These are phyloP conservation scores for Prochilodus magdalenae DNA, from an alignment of 2,113 vertebrate genomes.

Conservation along the genomic window DNA sequence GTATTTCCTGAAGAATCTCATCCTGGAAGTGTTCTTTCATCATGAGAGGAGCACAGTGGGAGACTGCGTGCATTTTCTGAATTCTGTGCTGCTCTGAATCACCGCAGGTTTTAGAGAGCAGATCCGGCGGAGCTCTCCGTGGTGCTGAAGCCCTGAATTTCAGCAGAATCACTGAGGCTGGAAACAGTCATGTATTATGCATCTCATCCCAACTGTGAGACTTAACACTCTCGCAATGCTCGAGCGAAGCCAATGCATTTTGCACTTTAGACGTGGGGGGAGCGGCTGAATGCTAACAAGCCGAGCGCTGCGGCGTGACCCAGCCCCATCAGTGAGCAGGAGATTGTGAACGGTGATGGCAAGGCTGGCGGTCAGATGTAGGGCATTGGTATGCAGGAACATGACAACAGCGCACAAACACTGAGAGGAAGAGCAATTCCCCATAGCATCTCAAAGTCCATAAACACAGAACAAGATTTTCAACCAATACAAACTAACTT, in stretches of 20 bases:
- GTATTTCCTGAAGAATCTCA: background rate
- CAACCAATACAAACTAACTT: background rate
- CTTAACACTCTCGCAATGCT: constrained; percentile 58
- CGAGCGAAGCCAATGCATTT: constrained; percentile 60
- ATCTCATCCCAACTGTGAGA: constrained; percentile 61
- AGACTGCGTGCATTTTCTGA: background rate
- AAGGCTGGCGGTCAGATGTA: background rate
- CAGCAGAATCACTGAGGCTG: constrained; percentile 59
- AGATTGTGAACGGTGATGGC: background rate
- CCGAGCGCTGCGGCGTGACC: background rate
- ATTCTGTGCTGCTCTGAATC: constrained; percentile 27
- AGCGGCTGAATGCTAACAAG: constrained; percentile 60
- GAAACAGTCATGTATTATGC: constrained; percentile 54
- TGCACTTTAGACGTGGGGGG: constrained; percentile 54
- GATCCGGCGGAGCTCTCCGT: constrained; percentile 74
- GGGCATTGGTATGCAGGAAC: constrained; percentile 23
- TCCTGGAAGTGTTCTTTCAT: background rate
- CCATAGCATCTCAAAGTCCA: background rate
- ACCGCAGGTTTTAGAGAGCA: constrained; percentile 21
- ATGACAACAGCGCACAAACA: constrained; percentile 1
- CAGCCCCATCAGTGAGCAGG: constrained; percentile 1
- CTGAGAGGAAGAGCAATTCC: background rate
- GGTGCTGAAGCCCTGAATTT: constrained; percentile 77
- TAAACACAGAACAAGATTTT: background rate
- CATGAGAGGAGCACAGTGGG: background rate